phyloP scores from a whole-genome alignment of 2,888 invertebrate genomes.

The Corbicula japonica region DNA sequence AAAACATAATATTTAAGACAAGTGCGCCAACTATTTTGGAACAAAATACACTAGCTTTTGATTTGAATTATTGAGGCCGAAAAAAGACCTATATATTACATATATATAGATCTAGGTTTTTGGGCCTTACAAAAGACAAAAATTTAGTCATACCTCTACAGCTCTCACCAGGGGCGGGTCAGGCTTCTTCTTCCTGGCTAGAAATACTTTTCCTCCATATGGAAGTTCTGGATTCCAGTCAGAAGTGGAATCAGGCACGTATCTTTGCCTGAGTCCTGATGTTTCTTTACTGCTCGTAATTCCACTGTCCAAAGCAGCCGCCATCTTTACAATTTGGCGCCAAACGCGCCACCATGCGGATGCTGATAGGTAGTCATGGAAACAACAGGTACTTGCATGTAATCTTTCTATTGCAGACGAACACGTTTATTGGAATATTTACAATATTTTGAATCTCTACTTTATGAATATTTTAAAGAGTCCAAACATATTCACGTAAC shows the following conservation, averaged over 20 bases:
- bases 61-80: too few species aligned
- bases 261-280: constrained; percentile 67
- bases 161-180: constrained; percentile 82
- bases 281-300: constrained; percentile 22
- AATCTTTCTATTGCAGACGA: background rate
- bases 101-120: too few species aligned
- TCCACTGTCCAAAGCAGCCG: constrained; percentile 36
- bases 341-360: constrained; percentile 47
- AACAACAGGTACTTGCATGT: constrained; percentile 29
- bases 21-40: too few species aligned
- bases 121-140: too few species aligned
- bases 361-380: constrained; percentile 56
- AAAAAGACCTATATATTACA: too few species aligned
- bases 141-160: constrained; percentile 84
- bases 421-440: background rate
- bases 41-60: too few species aligned
- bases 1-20: too few species aligned
- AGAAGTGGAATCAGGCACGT: constrained; percentile 63
- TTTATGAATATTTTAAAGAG: background rate
- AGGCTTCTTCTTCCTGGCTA: constrained; percentile 86
- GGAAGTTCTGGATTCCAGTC: constrained; percentile 85
- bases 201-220: constrained; percentile 87
- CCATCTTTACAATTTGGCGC: constrained; percentile 43
- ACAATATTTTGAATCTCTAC: background rate
- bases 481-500: too few species aligned